These are phyloP conservation scores for Prorops nasuta DNA, from an alignment of 1,140 invertebrate species.

Conservation along the genomic window DNA sequence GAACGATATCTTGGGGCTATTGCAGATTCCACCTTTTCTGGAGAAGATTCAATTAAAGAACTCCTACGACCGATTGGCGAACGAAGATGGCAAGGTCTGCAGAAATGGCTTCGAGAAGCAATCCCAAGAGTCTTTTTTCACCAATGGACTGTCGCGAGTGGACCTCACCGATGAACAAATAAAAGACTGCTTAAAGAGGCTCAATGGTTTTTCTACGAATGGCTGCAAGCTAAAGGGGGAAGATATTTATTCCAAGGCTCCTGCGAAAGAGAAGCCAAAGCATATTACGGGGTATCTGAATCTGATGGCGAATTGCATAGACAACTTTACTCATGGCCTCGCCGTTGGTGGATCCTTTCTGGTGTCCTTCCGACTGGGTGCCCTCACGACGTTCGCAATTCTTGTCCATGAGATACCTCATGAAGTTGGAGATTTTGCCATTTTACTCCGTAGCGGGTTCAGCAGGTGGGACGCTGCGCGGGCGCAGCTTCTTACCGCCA, in stretches of 20 bases:
- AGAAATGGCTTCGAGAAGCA: too few species aligned
- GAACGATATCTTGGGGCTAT: too few species aligned
- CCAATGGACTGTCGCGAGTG: too few species aligned
- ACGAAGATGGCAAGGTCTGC: too few species aligned
- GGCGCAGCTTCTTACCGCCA: constrained; percentile 86
- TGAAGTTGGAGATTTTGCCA: constrained; percentile 96
- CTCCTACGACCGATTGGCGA: constrained; percentile 4
- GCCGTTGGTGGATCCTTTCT: constrained; percentile 95
- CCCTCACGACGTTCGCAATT: constrained; percentile 91
- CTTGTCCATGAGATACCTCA: constrained; percentile 97
- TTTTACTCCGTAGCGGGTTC: constrained; percentile 91
- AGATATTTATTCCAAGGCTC: constrained; percentile 1
- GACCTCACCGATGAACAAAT: constrained; percentile 8
- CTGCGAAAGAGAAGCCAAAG: constrained; percentile 37
- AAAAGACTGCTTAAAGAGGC: constrained; percentile 11
- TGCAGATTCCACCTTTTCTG: constrained; percentile 12
- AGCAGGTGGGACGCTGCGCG: constrained; percentile 89
- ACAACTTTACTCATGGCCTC: constrained; percentile 96
- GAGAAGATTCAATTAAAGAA: constrained; percentile 16
- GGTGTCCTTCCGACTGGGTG: constrained; percentile 81
- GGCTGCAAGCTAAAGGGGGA: background rate
- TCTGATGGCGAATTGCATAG: constrained; percentile 91
- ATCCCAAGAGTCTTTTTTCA: too few species aligned
- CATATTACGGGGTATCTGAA: constrained; percentile 91
- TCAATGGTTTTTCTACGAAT: background rate